Percentiles rank a stretch among this genome's conserved stretches.
Evolutionary conservation across 1,140 invertebrate species (phyloP).

Genomic region (Periplaneta americana): DNA sequence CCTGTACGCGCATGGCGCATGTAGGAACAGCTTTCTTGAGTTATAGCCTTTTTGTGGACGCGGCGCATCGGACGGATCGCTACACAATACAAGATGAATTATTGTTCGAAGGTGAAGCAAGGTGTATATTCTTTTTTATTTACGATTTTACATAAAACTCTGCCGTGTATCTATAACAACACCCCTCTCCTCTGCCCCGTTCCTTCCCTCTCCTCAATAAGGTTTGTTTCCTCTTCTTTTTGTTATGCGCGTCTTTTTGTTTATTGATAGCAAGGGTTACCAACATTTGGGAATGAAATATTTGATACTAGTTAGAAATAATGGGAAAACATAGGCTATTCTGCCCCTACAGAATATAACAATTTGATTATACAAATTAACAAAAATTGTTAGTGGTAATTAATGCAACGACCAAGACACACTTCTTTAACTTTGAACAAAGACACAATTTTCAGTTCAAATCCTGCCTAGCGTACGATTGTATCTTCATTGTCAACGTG

Average conservation of each 20-base stretch:
- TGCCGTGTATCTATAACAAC: background rate
- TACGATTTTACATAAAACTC: background rate
- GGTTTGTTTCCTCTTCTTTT: background rate
- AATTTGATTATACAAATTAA: no score
- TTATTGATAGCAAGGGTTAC: background rate
- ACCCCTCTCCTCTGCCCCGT: background rate
- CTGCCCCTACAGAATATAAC: no score
- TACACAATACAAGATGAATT: background rate
- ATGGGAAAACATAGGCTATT: no score
- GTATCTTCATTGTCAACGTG: no score
- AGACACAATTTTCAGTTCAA: no score
- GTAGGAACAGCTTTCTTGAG: background rate
- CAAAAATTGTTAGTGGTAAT: no score
- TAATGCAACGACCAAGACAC: no score
- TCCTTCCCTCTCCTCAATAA: background rate
- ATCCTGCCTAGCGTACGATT: no score
- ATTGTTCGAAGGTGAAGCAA: background rate
- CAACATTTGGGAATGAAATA: background rate
- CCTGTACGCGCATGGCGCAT: background rate
- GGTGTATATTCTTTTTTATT: background rate
- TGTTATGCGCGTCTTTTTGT: background rate
- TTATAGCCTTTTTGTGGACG: background rate
- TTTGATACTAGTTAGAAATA: no score
- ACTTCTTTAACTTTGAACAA: no score
- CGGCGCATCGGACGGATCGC: background rate